Percentiles rank a stretch among this genome's conserved stretches.
Evolutionary conservation across 2,888 invertebrate genomes (phyloP).

Genomic region (Buathra laborator): DNA sequence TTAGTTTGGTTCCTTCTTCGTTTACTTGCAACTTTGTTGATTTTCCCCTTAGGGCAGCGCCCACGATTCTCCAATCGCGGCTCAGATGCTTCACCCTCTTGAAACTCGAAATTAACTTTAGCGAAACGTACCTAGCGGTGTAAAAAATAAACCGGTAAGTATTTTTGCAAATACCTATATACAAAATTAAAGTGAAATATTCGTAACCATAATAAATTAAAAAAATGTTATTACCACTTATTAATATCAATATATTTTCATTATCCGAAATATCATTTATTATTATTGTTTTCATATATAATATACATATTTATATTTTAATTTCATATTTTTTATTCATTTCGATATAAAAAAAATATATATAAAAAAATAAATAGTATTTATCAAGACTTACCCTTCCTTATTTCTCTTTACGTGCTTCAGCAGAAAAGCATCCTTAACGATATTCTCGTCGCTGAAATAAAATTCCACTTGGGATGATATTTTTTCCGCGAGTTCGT

Average conservation of each 20-base stretch:
- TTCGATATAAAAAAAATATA: too few species aligned
- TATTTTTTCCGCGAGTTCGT: constrained; percentile 92
- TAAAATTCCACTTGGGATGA: constrained; percentile 97
- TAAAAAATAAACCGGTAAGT: background rate
- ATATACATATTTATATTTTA: too few species aligned
- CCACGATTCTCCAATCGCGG: constrained; percentile 97
- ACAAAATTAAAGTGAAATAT: too few species aligned
- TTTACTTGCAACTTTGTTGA: constrained; percentile 94
- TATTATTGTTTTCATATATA: background rate
- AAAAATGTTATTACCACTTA: too few species aligned
- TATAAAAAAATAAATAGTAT: background rate
- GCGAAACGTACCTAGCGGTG: constrained; percentile 90
- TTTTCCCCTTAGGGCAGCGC: constrained; percentile 92
- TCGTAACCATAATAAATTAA: too few species aligned
- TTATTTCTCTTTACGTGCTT: constrained; percentile 98
- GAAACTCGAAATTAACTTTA: constrained; percentile 97
- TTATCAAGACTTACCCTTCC: constrained; percentile 88
- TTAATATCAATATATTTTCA: too few species aligned
- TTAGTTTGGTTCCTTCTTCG: constrained; percentile 95
- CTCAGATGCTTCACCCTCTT: constrained; percentile 97
- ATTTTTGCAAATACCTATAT: too few species aligned
- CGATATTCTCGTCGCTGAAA: constrained; percentile 97
- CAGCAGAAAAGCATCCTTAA: constrained; percentile 97
- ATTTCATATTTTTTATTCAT: background rate
- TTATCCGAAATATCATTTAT: background rate